Percentiles rank a stretch among this genome's conserved stretches.
These are phyloP conservation scores for Ochropleura plecta DNA, from an alignment of 2,888 invertebrate genomes.

Conservation along the genomic window DNA sequence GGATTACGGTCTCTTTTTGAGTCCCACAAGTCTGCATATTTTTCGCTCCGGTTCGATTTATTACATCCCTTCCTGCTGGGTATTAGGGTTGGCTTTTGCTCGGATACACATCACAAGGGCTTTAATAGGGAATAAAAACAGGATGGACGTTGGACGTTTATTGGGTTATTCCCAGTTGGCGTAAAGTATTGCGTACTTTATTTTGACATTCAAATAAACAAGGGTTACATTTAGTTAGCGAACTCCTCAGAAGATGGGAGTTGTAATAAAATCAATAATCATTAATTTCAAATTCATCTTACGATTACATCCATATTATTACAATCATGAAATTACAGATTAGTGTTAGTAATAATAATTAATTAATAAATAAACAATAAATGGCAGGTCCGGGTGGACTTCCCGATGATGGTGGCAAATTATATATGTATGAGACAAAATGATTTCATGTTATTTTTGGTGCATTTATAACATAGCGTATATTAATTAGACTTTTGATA, in stretches of 20 bases:
- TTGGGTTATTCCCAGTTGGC: slow-evolving; percentile 51
- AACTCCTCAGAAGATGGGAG: background rate
- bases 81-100: slow-evolving; percentile 64
- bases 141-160: slow-evolving; percentile 44
- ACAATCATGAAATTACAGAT: too few relatives aligned
- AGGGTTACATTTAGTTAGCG: background rate
- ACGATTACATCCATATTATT: too few relatives aligned
- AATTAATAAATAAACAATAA: too few relatives aligned
- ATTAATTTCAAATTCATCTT: too few relatives aligned
- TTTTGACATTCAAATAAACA: background rate
- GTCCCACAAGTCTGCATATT: slow-evolving; percentile 66
- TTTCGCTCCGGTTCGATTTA: slow-evolving; percentile 64
- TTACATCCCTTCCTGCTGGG: slow-evolving; percentile 49
- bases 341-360: too few relatives aligned
- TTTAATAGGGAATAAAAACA: slow-evolving; percentile 60
- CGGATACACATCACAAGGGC: slow-evolving; percentile 52
- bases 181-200: slow-evolving; percentile 4
- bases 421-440: background rate
- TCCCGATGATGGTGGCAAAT: too few relatives aligned
- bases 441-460: background rate
- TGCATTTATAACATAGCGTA: background rate
- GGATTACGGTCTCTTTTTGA: slow-evolving; percentile 62
- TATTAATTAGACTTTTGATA: background rate
- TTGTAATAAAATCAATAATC: too few relatives aligned
- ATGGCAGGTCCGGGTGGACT: too few relatives aligned